Conservation (phyloP, 2,888 invertebrate species). For the Actias luna region DNA sequence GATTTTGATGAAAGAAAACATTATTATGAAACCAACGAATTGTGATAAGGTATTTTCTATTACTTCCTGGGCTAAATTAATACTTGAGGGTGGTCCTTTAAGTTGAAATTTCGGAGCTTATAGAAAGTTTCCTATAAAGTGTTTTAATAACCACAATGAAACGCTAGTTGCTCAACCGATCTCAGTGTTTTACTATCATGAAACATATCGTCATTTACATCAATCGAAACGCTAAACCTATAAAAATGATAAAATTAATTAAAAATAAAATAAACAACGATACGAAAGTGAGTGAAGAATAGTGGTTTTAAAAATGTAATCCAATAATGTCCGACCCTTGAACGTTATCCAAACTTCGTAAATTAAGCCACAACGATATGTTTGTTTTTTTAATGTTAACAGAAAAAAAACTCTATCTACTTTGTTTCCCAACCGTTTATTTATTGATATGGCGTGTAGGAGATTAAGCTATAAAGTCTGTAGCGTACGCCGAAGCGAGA, state of each 20-base stretch:
- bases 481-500: conserved; percentile 53
- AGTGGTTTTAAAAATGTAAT: conserved; percentile 2
- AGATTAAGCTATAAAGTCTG: conserved; percentile 77
- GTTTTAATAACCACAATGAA: too few relatives aligned
- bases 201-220: too few relatives aligned
- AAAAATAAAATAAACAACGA: not conserved
- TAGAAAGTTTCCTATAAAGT: too few relatives aligned
- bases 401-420: conserved; percentile 37
- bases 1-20: too few relatives aligned
- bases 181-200: too few relatives aligned
- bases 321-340: conserved; percentile 12
- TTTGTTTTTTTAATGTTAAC: conserved; percentile 30
- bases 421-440: conserved; percentile 63
- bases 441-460: conserved; percentile 70
- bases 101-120: too few relatives aligned
- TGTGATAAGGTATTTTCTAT: too few relatives aligned
- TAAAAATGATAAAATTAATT: not conserved
- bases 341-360: conserved; percentile 17
- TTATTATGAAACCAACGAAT: too few relatives aligned
- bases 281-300: not conserved
- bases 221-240: too few relatives aligned
- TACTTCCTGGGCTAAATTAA: too few relatives aligned
- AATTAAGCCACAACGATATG: conserved; percentile 19
- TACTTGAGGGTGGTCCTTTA: too few relatives aligned
- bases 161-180: too few relatives aligned